Evolutionary conservation across 2,797 vertebrate genomes (phyloP), one percentile per base, ranked within the genome.

Genomic region (Tarsius wallacei): DNA sequence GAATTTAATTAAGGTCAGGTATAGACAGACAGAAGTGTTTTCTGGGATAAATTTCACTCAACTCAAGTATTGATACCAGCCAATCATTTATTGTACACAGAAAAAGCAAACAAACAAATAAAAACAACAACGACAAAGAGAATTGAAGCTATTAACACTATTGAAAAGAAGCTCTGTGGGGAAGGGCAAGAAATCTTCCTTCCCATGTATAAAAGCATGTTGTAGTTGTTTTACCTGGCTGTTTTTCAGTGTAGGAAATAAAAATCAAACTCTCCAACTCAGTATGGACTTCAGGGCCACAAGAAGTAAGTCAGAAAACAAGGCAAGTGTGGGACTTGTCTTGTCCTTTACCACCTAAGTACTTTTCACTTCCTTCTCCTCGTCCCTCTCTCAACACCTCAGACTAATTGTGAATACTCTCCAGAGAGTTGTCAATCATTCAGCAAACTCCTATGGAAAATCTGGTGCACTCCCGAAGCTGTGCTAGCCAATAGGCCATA

Each of bases 11-110:
- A 31, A 82, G 21, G 24, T 28, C 47, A 77, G 2, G 19, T 55
- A 36, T 51, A 33, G 59, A 24, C 8, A 61, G 76, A 78, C 42
- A 71, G 61, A 85, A 51, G 4, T 22, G 42, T 85, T 91, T 71
- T 87, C 88, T 86, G 28, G 36, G 53, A 28, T 83, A 6, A 57
- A 76, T 74, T 61, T 81, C 73, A 15, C 42, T 95, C 36, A 76
- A 86, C 33, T 95, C 51, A 76, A 88, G 55, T 64, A 74, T 36
- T 33, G 51, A 57, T 66, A 68, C 17, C 28, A 84, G 33, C 2
- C 33, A 96, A 31, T 31, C 82, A 78, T 70, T 82, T 89, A 90
- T 53, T 93, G 31, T 86, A 33, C 14, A 78, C 83, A 47, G 5
- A 74, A 28, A 33, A 77, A 53, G 4, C 57, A 88, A 59, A 28